These are phyloP conservation scores for Calcarius lapponicus DNA, from an alignment of 2,797 vertebrate species.

Conservation along the genomic window DNA sequence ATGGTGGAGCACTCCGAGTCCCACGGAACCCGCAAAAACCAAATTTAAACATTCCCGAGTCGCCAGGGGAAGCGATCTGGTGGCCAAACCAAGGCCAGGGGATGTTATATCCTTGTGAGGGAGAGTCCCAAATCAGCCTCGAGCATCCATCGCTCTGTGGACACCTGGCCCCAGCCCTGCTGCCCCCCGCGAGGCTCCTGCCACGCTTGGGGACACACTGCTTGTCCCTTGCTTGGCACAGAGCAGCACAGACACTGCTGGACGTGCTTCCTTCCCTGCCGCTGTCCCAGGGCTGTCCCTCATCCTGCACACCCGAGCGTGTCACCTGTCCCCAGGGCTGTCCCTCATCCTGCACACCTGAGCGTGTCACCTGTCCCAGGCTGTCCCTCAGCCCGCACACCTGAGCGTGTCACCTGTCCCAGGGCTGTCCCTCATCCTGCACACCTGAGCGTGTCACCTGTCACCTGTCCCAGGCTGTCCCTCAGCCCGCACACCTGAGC, in stretches of 20 bases:
- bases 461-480: no score
- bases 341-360: no score
- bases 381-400: no score
- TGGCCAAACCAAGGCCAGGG: not conserved
- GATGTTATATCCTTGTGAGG: rapidly evolving
- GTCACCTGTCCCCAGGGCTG: no score
- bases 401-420: no score
- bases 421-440: no score
- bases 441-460: no score
- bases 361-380: no score
- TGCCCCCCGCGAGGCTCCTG: not conserved
- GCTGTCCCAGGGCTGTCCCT: not conserved
- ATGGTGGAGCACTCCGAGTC: not conserved
- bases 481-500: no score
- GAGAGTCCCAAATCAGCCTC: not conserved
- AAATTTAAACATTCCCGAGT: not conserved
- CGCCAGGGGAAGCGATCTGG: rapidly evolving
- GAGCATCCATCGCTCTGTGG: not conserved
- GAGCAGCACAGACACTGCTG: not conserved
- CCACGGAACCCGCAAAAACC: not conserved
- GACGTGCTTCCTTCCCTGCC: not conserved
- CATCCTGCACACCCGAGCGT: not conserved
- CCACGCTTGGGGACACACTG: rapidly evolving
- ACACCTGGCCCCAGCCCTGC: not conserved
- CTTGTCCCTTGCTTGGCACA: not conserved